Evolutionary conservation across 2,113 vertebrate species (phyloP), one percentile per base, ranked within the genome.

Genomic region (Ailuropoda melanoleuca): DNA sequence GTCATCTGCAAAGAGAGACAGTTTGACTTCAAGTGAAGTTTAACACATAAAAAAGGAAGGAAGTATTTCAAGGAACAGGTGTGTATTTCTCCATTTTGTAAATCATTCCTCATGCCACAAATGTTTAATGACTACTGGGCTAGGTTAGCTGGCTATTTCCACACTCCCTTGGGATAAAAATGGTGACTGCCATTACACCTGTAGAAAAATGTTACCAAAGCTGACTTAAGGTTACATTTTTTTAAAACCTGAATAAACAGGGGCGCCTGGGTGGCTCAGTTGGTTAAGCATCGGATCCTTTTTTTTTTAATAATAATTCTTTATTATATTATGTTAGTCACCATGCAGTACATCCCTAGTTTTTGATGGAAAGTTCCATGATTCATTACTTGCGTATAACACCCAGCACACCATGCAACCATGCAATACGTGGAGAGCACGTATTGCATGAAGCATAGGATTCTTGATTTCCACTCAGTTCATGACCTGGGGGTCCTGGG

Each of bases 31-130:
- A 91, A 29, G 29, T 55, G 56, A 95, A 81, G 56, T 95, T 93
- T 88, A 92, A 88, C n/a, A 84, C n/a, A n/a, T 77, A 83, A 93
- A 83, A 91, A 96, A 56, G 64, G 19, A 92, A 95, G 29, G 34
- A 96, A 74, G 29, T 14, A 74, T 90, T 96, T 95, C 46, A 95
- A 98, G 23, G 46, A 64, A 95, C 23, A 64, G 34, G 23, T 68
- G 17, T 85, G 15, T 53, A 91, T 93, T 88, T 83, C 66, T 93
- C 96, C 77, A 93, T 89, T 66, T 66, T 92, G 72, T 92, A 95
- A 96, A 70, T 96, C 34, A 92, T 86, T 95, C 84, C 53, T 92
- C 53, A 39, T 83, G 46, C 17, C 37, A 92, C 39, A 87, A 78
- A 83, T 80, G n/a, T 92, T 92, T 77, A 93, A 62, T 58, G 70